A percentile compares a stretch with the other conserved stretches of the same genome.
phyloP scores from a whole-genome alignment of 1,140 invertebrate species.

The Brachionus angularis region DNA sequence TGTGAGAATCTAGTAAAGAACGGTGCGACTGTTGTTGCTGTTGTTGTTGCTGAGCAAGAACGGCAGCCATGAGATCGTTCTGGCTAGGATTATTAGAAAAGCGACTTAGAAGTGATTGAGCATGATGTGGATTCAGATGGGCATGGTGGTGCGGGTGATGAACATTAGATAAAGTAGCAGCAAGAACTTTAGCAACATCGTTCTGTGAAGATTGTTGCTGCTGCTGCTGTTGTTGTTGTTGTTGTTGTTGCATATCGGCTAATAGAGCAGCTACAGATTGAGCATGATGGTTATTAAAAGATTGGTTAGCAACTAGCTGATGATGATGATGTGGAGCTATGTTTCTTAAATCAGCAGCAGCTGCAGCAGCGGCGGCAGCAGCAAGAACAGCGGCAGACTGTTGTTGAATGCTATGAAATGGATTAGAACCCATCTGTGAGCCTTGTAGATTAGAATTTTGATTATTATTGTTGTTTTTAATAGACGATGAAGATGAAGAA shows the following conservation, averaged over 20 bases:
- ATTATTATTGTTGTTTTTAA: constrained; percentile 4
- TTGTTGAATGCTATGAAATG: background rate
- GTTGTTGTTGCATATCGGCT: constrained; percentile 38
- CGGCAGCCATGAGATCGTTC: constrained; percentile 17
- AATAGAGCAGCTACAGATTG: constrained; percentile 28
- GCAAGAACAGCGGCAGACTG: constrained; percentile 31
- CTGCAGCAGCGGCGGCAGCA: constrained; percentile 33
- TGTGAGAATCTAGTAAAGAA: constrained; percentile 3
- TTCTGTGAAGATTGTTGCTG: background rate
- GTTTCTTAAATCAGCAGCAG: constrained; percentile 24
- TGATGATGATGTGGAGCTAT: constrained; percentile 9
- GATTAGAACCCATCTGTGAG: background rate
- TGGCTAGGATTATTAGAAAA: constrained; percentile 24
- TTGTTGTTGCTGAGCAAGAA: constrained; percentile 13
- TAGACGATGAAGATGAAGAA: constrained; percentile 26
- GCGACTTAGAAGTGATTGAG: background rate
- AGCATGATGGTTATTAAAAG: constrained; percentile 29
- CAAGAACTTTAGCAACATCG: constrained; percentile 8
- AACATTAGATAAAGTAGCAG: background rate
- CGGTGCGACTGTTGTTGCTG: constrained; percentile 29
- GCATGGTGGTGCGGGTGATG: constrained; percentile 1
- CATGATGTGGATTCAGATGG: constrained; percentile 19
- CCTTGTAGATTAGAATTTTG: background rate
- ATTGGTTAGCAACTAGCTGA: background rate
- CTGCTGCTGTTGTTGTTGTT: constrained; percentile 11